Evolutionary conservation across 2,888 invertebrate genomes (phyloP).

Genomic region (Chymomyza procnemis): DNA sequence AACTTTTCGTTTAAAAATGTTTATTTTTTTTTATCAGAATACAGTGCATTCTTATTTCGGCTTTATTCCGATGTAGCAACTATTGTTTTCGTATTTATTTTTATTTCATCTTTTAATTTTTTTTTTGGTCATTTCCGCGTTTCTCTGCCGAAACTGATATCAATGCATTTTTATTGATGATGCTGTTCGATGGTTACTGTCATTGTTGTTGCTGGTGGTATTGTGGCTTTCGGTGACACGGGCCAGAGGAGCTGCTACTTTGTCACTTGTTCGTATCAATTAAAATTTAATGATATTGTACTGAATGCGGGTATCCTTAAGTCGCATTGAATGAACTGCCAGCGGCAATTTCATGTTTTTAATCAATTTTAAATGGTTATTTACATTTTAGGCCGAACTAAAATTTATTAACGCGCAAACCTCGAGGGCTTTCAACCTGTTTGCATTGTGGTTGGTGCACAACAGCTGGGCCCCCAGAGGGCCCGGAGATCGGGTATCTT

Average conservation of each 20-base stretch:
- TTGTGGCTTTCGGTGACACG: constrained; percentile 11
- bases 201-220: constrained; percentile 5
- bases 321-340: background rate
- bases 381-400: constrained; percentile 44
- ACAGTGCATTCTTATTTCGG: background rate
- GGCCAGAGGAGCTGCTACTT: constrained; percentile 34
- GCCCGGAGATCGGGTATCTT: background rate
- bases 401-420: constrained; percentile 11
- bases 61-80: background rate
- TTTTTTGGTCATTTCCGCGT: constrained; percentile 50
- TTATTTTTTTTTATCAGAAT: background rate
- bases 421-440: constrained; percentile 36
- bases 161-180: constrained; percentile 10
- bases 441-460: constrained; percentile 16
- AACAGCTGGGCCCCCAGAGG: constrained; percentile 3
- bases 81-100: background rate
- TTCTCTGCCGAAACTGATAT: constrained; percentile 51
- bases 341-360: constrained; percentile 51
- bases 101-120: too few relatives aligned
- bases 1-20: too few relatives aligned
- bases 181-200: constrained; percentile 14
- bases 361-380: constrained; percentile 69
- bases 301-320: constrained; percentile 18
- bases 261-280: constrained; percentile 70
- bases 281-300: constrained; percentile 67